A percentile compares a stretch with the other conserved stretches of the same genome.
Conservation (phyloP, 2,888 invertebrate species). For the Heterodera filipjevi region DNA sequence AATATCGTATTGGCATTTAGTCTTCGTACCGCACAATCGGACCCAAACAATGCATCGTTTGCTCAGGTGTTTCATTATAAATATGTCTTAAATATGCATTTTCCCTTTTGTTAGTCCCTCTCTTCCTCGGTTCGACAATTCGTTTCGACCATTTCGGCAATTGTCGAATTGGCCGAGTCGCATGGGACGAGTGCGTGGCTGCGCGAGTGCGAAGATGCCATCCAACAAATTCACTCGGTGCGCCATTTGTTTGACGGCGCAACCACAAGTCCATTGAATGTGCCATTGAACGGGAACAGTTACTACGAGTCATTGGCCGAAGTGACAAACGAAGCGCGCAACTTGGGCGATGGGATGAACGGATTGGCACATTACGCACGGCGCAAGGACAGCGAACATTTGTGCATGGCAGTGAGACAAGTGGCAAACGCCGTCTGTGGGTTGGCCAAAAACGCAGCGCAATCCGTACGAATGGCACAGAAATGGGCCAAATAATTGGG, state of each 20-base stretch:
- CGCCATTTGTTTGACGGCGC: constrained; percentile 81
- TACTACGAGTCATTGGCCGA: constrained; percentile 90
- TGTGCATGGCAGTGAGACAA: constrained; percentile 74
- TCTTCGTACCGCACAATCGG: constrained; percentile 40
- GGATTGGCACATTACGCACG: constrained; percentile 91
- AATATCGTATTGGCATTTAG: too few species aligned
- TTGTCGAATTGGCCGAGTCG: constrained; percentile 62
- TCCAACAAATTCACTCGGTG: constrained; percentile 84
- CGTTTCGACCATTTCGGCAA: constrained; percentile 13
- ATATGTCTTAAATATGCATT: neutral
- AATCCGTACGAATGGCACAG: constrained; percentile 15
- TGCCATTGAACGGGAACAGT: constrained; percentile 83
- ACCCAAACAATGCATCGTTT: constrained; percentile 42
- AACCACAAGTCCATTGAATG: constrained; percentile 63
- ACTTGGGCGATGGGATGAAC: constrained; percentile 78
- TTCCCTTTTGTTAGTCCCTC: constrained; percentile 70
- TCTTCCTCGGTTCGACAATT: constrained; percentile 19
- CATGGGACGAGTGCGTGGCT: constrained; percentile 77
- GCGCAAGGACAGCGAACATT: constrained; percentile 81
- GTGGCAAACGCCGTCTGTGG: constrained; percentile 88
- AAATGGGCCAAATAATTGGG: neutral
- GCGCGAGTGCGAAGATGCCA: constrained; percentile 93
- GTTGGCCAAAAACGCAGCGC: constrained; percentile 82
- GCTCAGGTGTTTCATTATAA: constrained; percentile 44
- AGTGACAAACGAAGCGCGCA: constrained; percentile 84